Percentiles rank a stretch among this genome's conserved stretches.
phyloP scores from a whole-genome alignment of 92 coral and sea anemone genomes.

The Epizoanthus rinbou region DNA sequence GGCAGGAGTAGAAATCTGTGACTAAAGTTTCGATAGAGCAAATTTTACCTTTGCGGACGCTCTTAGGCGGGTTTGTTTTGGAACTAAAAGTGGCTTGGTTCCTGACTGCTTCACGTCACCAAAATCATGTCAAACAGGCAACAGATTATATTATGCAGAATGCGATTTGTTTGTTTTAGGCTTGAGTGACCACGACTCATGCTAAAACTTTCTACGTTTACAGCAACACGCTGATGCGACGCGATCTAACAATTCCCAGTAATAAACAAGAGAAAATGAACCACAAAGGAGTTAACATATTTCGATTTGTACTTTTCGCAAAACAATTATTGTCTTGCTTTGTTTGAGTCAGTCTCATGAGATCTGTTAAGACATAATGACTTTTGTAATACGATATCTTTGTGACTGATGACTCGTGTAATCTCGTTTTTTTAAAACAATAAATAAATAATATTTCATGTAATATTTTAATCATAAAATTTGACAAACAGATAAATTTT shows the following conservation, averaged over 20 bases:
- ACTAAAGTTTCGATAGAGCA: background rate
- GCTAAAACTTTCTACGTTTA: background rate
- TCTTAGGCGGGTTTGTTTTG: constrained; percentile 2
- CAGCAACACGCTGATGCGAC: background rate
- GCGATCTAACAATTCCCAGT: background rate
- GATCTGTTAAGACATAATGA: background rate
- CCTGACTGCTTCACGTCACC: constrained; percentile 33
- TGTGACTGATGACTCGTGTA: background rate
- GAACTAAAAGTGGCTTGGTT: background rate
- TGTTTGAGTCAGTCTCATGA: background rate
- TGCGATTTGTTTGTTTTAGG: constrained; percentile 26
- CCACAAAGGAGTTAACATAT: background rate
- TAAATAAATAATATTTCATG: background rate
- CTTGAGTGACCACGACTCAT: constrained; percentile 1
- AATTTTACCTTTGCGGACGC: background rate
- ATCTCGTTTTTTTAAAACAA: constrained; percentile 1
- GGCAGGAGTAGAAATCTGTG: background rate
- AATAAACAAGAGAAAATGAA: too few species aligned
- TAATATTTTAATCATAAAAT: too few species aligned
- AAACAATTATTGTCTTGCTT: background rate
- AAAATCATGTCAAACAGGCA: constrained; percentile 23
- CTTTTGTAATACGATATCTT: background rate
- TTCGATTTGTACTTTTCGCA: background rate
- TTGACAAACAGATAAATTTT: too few species aligned
- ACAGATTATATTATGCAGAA: constrained; percentile 29